These are phyloP conservation scores for Gambusia affinis DNA, from an alignment of 2,113 vertebrate genomes.

Conservation along the genomic window DNA sequence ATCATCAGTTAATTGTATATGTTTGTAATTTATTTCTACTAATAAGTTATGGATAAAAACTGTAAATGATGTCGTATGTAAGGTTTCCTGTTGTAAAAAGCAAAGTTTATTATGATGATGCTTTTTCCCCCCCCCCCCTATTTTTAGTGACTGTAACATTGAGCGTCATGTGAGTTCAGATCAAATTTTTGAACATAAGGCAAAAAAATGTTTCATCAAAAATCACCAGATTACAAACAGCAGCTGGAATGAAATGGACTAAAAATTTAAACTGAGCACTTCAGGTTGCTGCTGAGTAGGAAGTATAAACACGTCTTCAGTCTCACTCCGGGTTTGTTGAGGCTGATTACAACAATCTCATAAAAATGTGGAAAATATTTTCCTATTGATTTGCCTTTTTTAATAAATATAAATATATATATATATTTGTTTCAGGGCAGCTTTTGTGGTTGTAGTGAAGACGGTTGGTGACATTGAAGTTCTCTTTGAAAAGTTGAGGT, in stretches of 20 bases:
- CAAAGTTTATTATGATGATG: constrained; percentile 9
- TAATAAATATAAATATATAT: not conserved
- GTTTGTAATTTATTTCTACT: constrained; percentile 72
- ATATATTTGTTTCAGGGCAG: constrained; percentile 17
- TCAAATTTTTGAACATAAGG: not conserved
- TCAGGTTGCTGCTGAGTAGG: not conserved
- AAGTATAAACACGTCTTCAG: not conserved
- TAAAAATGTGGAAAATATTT: not conserved
- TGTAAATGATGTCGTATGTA: not conserved
- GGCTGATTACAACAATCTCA: not conserved
- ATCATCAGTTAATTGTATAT: constrained; percentile 46
- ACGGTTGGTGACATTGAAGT: constrained; percentile 45
- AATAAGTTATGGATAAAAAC: constrained; percentile 22
- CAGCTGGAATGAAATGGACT: not conserved
- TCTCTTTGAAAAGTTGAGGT: constrained; percentile 30
- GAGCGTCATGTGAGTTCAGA: not conserved
- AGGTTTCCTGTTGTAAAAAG: constrained; percentile 30
- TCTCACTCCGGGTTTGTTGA: not conserved
- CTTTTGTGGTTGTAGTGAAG: constrained; percentile 51
- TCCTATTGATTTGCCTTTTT: not conserved
- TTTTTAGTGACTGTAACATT: not conserved
- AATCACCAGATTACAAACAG: not conserved
- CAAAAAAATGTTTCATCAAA: too few relatives aligned
- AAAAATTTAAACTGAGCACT: not conserved
- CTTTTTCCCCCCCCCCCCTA: not conserved